Evolutionary conservation across 2,113 vertebrate genomes (phyloP).

Genomic region (Macrotis lagotis): DNA sequence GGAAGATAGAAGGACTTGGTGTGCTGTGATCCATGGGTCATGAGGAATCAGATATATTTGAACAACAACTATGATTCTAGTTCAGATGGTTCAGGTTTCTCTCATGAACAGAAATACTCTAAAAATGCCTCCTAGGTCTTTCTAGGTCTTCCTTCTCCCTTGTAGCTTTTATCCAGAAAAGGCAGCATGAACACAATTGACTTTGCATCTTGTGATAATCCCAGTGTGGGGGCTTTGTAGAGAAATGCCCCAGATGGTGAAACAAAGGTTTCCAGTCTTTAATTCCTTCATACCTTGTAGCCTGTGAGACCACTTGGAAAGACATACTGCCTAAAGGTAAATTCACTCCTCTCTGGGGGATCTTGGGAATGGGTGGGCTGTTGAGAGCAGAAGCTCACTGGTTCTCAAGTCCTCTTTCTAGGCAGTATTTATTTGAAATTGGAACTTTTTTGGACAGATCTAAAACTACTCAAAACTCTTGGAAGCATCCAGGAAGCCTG

Average conservation of each 20-base stretch:
- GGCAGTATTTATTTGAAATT: slow-evolving; percentile 8
- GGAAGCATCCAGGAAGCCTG: slow-evolving; percentile 3
- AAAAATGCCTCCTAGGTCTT: too few relatives aligned
- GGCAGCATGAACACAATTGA: neutral
- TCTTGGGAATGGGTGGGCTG: slow-evolving; percentile 10
- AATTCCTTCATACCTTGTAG: neutral
- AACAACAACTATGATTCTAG: neutral
- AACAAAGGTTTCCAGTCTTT: neutral
- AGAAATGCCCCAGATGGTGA: neutral
- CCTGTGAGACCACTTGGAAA: neutral
- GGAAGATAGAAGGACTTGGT: neutral
- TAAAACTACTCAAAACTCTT: slow-evolving; percentile 42
- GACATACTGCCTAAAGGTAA: slow-evolving; percentile 24
- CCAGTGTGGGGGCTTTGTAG: slow-evolving; percentile 6
- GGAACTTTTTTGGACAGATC: slow-evolving; percentile 39
- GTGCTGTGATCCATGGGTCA: neutral
- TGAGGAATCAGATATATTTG: neutral
- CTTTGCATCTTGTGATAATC: neutral
- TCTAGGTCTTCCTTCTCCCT: neutral
- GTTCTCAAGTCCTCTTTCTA: neutral
- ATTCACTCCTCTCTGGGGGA: slow-evolving; percentile 25
- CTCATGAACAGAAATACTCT: neutral
- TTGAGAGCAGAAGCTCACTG: neutral
- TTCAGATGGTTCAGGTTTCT: neutral
- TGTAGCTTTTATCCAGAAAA: neutral